Conservation (phyloP, 1,140 invertebrate species). For the Drosophila ogumai region DNA sequence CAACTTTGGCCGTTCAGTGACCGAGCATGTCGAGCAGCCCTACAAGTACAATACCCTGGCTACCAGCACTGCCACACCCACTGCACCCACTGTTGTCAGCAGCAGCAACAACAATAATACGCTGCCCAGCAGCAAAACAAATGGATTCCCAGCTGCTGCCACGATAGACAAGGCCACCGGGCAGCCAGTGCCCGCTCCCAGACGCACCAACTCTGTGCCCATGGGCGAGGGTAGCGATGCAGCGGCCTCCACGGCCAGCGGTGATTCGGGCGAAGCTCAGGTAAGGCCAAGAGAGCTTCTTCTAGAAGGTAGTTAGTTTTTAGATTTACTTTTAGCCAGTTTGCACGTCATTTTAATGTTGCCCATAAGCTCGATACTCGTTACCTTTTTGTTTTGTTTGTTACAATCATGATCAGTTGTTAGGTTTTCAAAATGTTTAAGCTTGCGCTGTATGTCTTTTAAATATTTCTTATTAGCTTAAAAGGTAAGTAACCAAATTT, state of each 20-base stretch:
- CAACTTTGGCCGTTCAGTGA: conserved; percentile 87
- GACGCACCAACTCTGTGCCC: conserved; percentile 82
- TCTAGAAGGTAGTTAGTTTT: conserved; percentile 30
- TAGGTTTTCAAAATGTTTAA: conserved; percentile 36
- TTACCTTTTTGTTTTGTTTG: conserved; percentile 34
- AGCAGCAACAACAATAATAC: conserved; percentile 40
- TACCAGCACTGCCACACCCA: conserved; percentile 36
- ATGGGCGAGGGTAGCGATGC: conserved; percentile 62
- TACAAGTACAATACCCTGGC: conserved; percentile 76
- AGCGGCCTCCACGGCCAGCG: conserved; percentile 63
- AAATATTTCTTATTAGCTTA: background rate
- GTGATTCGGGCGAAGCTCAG: conserved; percentile 70
- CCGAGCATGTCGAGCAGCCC: conserved; percentile 80
- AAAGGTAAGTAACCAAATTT: conserved; percentile 44
- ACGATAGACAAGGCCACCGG: conserved; percentile 77
- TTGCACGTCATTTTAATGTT: conserved; percentile 78
- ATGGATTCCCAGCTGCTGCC: conserved; percentile 62
- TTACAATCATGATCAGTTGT: conserved; percentile 54
- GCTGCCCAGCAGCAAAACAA: conserved; percentile 66
- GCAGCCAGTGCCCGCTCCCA: conserved; percentile 85
- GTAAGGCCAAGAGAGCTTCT: conserved; percentile 62
- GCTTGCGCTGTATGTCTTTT: conserved; percentile 35
- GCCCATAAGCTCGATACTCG: conserved; percentile 67
- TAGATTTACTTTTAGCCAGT: conserved; percentile 53
- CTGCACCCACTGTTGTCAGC: conserved; percentile 21